Evolutionary conservation across 2,888 invertebrate species (phyloP), one percentile per base, ranked within the genome.

Genomic region (Lacanobia wlatinum): DNA sequence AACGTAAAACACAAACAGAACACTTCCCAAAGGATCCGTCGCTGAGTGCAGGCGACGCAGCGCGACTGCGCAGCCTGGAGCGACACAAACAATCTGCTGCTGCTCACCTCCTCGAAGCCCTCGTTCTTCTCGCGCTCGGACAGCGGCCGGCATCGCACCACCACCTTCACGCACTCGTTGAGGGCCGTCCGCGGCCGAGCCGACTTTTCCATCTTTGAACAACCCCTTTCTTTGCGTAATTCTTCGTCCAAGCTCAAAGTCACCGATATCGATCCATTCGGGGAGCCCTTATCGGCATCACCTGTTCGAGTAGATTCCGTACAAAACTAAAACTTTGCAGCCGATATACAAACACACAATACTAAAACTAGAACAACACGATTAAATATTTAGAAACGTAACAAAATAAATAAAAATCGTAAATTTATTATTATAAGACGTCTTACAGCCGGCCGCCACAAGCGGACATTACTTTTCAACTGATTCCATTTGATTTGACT

Each of bases 141-240:
- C 96, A 99, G 97, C 53, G 99, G 99, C 70, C 99, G 97, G 96
- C 99, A 99, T 92, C 99, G 97, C 70, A 99, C 99, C 84, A 99
- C 98, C 82, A 99, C 99, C 96, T 99, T 99, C 76, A 99, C 99
- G 90, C 98, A 98, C 95, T 99, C 99, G 92, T 98, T 98, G 79
- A 96, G 95, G 84, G 96, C 95, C 81, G 96, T 96, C 89, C 95
- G 93, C 77, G 96, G 96, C 86, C 96, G 93, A 79, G 93, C 94
- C 62, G 95, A 94, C 92, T 95, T 96, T 91, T 96, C 96, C 96
- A 96, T 96, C 87, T 88, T 93, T 88, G 65, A 87, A 87, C 87
- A 91, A 91, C 92, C 91, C 88, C 88, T 86, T 85, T 77, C 86
- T 86, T 87, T 84, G 88, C 86, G 88, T 87, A 90, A 88, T 91